These are phyloP conservation scores for Ctenicera cuprea DNA, from an alignment of 2,888 invertebrate species.

Conservation along the genomic window DNA sequence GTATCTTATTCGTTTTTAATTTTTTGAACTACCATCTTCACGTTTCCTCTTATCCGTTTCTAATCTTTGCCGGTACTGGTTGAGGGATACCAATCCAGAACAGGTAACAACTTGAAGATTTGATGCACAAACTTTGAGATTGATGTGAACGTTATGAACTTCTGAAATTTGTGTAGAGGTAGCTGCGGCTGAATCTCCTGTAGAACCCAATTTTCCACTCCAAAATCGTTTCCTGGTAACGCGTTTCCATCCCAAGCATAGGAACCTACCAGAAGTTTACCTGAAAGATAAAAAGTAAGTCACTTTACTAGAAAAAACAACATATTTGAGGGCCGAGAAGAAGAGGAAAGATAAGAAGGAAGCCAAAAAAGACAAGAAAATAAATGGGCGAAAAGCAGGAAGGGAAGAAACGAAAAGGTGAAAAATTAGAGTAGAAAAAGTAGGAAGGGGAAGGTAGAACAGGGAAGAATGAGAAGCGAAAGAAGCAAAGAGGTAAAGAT, in stretches of 20 bases:
- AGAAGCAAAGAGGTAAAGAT: neutral
- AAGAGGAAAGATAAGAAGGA: too few species aligned
- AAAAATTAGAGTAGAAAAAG: too few species aligned
- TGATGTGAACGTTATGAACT: constrained; percentile 77
- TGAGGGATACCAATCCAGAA: constrained; percentile 53
- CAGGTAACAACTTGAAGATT: constrained; percentile 70
- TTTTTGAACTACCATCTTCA: too few species aligned
- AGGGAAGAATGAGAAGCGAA: too few species aligned
- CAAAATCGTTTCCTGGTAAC: constrained; percentile 86
- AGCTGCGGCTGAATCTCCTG: constrained; percentile 80
- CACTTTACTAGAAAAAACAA: too few species aligned
- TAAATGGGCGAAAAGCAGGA: too few species aligned
- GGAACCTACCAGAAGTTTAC: constrained; percentile 77
- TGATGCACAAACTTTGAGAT: constrained; percentile 72
- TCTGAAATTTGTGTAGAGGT: constrained; percentile 78
- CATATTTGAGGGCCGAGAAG: too few species aligned
- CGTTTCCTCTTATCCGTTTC: too few species aligned
- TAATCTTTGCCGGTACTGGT: constrained; percentile 1
- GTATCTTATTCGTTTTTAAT: too few species aligned
- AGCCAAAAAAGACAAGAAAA: too few species aligned
- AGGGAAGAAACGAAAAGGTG: too few species aligned
- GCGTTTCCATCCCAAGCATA: constrained; percentile 86
- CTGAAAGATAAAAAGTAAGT: too few species aligned
- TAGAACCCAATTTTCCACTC: constrained; percentile 74
- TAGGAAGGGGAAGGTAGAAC: neutral